Evolutionary conservation across 2,888 invertebrate genomes (phyloP).

Genomic region (Cordilura impudica): DNA sequence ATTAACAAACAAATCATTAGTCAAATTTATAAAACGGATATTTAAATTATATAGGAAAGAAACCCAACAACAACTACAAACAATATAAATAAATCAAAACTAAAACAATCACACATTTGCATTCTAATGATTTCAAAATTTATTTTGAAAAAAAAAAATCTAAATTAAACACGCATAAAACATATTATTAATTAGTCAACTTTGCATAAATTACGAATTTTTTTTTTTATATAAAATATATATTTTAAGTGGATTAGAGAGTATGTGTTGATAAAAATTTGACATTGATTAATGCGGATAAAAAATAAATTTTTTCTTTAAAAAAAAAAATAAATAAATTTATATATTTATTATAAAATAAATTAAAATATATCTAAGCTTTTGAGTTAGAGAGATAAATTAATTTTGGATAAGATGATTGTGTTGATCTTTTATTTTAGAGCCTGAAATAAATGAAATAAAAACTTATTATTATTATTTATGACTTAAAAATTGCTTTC

Average conservation of each 20-base stretch:
- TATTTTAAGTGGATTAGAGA: constrained; percentile 5
- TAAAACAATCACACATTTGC: background rate
- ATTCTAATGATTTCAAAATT: background rate
- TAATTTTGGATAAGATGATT: too few relatives aligned
- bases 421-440: too few relatives aligned
- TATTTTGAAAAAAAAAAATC: background rate
- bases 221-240: background rate
- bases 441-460: too few relatives aligned
- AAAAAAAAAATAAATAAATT: too few relatives aligned
- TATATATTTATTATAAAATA: too few relatives aligned
- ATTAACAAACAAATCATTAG: background rate
- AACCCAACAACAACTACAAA: background rate
- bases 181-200: constrained; percentile 45
- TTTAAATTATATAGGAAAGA: background rate
- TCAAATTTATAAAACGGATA: background rate
- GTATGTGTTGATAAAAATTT: background rate
- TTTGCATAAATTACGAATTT: background rate
- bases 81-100: background rate
- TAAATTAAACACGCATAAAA: constrained; percentile 59
- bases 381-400: too few relatives aligned
- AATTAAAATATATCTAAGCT: too few relatives aligned
- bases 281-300: background rate
- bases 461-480: too few relatives aligned
- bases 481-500: too few relatives aligned
- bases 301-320: too few relatives aligned